phyloP scores from a whole-genome alignment of 1,140 invertebrate genomes.

The Anastrepha ludens region DNA sequence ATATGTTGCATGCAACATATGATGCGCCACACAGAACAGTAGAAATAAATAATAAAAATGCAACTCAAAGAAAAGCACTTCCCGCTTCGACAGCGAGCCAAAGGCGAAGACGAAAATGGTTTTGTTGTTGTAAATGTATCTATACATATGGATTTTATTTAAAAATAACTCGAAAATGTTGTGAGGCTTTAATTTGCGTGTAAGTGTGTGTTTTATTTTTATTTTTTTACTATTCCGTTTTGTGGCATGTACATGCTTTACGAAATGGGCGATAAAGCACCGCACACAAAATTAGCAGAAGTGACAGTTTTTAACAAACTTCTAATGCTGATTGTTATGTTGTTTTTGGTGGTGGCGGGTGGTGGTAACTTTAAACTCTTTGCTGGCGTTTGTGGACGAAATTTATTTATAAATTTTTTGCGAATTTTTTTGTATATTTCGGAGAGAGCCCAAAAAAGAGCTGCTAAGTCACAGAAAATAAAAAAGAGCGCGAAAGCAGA shows the following conservation, averaged over 20 bases:
- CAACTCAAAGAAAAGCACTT: constrained; percentile 39
- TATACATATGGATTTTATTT: constrained; percentile 50
- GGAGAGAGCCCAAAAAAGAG: neutral
- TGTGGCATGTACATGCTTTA: no score
- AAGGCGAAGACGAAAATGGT: neutral
- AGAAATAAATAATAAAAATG: neutral
- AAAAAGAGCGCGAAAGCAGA: no score
- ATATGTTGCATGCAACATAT: constrained; percentile 50
- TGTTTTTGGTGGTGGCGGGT: neutral
- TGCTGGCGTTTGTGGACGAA: neutral
- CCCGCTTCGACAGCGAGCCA: constrained; percentile 33
- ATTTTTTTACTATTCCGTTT: neutral
- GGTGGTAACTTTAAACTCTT: constrained; percentile 32
- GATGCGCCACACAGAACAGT: constrained; percentile 4
- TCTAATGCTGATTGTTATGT: neutral
- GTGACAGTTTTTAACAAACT: neutral
- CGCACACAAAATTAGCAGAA: neutral
- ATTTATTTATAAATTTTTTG: neutral
- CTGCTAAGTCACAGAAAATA: neutral
- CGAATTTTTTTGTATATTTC: neutral
- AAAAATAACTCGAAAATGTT: constrained; percentile 52
- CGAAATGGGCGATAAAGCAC: neutral
- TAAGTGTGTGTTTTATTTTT: neutral
- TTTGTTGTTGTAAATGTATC: constrained; percentile 39
- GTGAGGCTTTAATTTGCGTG: constrained; percentile 24